Evolutionary conservation across 2,888 invertebrate species (phyloP).

Genomic region (Petrophora chlorosata): DNA sequence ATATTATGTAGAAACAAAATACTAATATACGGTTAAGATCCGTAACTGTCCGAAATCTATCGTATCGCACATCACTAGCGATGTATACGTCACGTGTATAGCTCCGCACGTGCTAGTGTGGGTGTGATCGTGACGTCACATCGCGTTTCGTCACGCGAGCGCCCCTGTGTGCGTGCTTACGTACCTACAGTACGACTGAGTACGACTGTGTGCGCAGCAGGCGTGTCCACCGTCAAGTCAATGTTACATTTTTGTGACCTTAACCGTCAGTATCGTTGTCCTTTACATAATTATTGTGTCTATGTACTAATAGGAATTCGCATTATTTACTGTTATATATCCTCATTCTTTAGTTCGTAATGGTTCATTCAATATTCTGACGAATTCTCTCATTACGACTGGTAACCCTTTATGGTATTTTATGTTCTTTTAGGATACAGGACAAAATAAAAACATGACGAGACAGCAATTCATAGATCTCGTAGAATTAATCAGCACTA

Average conservation of each 20-base stretch:
- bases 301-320: constrained; percentile 27
- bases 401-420: no score
- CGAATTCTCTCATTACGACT: no score
- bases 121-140: constrained; percentile 81
- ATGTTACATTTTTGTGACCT: constrained; percentile 83
- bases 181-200: constrained; percentile 30
- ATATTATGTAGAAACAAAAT: no score
- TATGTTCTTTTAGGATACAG: no score
- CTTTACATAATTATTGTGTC: constrained; percentile 53
- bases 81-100: constrained; percentile 62
- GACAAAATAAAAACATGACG: no score
- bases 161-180: constrained; percentile 44
- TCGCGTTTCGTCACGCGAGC: constrained; percentile 58
- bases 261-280: constrained; percentile 74
- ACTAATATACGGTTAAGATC: not conserved
- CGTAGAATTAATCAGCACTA: no score
- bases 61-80: constrained; percentile 29
- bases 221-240: constrained; percentile 63
- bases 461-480: no score
- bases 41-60: not conserved
- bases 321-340: constrained; percentile 9
- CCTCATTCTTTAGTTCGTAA: constrained; percentile 17
- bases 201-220: constrained; percentile 52
- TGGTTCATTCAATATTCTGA: not conserved
- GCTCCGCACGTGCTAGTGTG: constrained; percentile 65